Evolutionary conservation across 2,113 vertebrate genomes (phyloP).

Genomic region (Macaca mulatta): DNA sequence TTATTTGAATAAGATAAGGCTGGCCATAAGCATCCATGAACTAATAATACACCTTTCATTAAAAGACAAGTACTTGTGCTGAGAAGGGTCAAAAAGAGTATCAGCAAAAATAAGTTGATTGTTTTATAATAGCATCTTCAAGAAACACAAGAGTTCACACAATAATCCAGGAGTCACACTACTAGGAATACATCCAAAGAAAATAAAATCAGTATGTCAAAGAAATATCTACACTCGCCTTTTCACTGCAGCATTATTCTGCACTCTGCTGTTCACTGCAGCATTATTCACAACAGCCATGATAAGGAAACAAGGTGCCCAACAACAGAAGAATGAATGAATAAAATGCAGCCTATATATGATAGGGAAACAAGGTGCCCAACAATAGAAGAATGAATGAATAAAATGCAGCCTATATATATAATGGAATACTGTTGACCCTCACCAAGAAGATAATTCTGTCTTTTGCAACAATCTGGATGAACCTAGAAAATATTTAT

Average conservation of each 20-base stretch:
- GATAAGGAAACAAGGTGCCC: not conserved
- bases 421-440: not conserved
- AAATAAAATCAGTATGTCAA: not conserved
- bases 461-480: no score
- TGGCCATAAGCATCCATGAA: not conserved
- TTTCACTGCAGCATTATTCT: not conserved
- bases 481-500: not conserved
- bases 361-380: not conserved
- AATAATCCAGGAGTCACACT: not conserved
- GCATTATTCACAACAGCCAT: not conserved
- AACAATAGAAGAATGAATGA: not conserved
- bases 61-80: not conserved
- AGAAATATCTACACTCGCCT: not conserved
- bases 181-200: not conserved
- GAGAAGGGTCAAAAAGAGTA: not conserved
- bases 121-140: not conserved
- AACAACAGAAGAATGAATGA: not conserved
- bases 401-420: not conserved
- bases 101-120: not conserved
- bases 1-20: not conserved
- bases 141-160: not conserved
- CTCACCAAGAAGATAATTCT: not conserved
- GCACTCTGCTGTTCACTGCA: no score
- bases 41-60: not conserved
- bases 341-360: not conserved